phyloP scores from a whole-genome alignment of 2,113 vertebrate genomes.

The Cricetomys ansorgei region DNA sequence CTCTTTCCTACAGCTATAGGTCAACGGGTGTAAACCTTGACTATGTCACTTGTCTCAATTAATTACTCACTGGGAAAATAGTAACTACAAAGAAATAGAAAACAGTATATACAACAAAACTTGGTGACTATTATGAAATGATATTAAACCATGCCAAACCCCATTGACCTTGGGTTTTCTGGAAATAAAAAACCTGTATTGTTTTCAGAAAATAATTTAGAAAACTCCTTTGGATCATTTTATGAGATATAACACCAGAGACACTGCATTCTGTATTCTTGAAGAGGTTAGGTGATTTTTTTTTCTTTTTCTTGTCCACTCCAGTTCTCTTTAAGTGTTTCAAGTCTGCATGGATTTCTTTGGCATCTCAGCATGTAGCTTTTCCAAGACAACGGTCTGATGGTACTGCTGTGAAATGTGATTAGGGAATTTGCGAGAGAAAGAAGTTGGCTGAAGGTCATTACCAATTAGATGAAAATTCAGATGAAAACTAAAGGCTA shows the following conservation, averaged over 20 bases:
- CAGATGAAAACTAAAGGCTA: constrained; percentile 70
- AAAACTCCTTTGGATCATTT: constrained; percentile 59
- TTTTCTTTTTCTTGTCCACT: constrained; percentile 64
- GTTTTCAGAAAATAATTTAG: constrained; percentile 76
- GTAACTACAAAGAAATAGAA: constrained; percentile 75
- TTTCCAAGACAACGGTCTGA: constrained; percentile 63
- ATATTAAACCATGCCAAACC: constrained; percentile 20
- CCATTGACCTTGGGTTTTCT: constrained; percentile 66
- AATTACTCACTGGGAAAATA: constrained; percentile 72
- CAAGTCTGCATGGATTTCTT: constrained; percentile 63
- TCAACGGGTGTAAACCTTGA: constrained; percentile 53
- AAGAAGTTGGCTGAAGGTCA: constrained; percentile 76
- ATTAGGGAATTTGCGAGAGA: constrained; percentile 73
- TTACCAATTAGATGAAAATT: constrained; percentile 77
- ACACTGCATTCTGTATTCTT: constrained; percentile 63
- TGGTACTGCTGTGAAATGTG: constrained; percentile 75
- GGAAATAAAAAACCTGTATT: constrained; percentile 61
- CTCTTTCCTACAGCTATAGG: constrained; percentile 34
- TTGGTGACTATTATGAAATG: constrained; percentile 48
- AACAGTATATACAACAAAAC: constrained; percentile 68
- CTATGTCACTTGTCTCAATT: constrained; percentile 49
- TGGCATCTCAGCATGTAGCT: constrained; percentile 62
- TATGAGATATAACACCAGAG: constrained; percentile 56
- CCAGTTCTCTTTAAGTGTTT: constrained; percentile 68
- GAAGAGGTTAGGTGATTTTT: constrained; percentile 50